A percentile compares a stretch with the other conserved stretches of the same genome.
These are phyloP conservation scores for Callorhinus ursinus DNA, from an alignment of 2,113 vertebrate genomes.

Conservation along the genomic window DNA sequence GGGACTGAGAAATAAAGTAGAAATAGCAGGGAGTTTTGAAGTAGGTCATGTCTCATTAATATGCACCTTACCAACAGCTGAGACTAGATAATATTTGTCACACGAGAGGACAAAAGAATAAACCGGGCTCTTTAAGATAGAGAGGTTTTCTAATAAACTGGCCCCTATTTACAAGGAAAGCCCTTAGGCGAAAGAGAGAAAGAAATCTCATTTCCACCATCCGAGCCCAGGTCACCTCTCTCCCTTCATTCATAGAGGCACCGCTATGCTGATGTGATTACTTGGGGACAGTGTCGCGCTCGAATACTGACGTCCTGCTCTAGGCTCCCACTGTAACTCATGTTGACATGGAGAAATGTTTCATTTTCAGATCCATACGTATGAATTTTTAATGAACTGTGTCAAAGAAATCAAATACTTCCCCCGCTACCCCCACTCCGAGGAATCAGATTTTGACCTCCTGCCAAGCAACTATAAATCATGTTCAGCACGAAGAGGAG, in stretches of 20 bases:
- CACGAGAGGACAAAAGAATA: background rate
- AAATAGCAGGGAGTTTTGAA: background rate
- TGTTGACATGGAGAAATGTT: constrained; percentile 63
- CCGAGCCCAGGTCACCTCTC: background rate
- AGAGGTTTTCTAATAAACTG: constrained; percentile 15
- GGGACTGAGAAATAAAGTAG: background rate
- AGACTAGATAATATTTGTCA: background rate
- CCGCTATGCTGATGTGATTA: rapidly evolving
- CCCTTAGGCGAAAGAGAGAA: constrained; percentile 14
- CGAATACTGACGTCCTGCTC: constrained; percentile 45
- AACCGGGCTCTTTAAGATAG: background rate
- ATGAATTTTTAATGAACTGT: constrained; percentile 70
- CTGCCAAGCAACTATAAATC: constrained; percentile 65
- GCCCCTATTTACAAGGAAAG: constrained; percentile 48
- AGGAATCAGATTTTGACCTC: constrained; percentile 60
- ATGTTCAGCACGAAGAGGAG: constrained; percentile 44
- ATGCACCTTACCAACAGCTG: background rate
- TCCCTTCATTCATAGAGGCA: constrained; percentile 8
- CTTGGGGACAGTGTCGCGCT: background rate
- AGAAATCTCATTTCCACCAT: constrained; percentile 34
- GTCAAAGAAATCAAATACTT: constrained; percentile 72
- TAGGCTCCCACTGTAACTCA: constrained; percentile 73
- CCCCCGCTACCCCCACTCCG: constrained; percentile 31
- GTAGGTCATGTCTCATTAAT: background rate
- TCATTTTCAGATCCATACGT: constrained; percentile 73